These are phyloP conservation scores for Calosoma granatense DNA, from an alignment of 1,140 invertebrate genomes.

Conservation along the genomic window DNA sequence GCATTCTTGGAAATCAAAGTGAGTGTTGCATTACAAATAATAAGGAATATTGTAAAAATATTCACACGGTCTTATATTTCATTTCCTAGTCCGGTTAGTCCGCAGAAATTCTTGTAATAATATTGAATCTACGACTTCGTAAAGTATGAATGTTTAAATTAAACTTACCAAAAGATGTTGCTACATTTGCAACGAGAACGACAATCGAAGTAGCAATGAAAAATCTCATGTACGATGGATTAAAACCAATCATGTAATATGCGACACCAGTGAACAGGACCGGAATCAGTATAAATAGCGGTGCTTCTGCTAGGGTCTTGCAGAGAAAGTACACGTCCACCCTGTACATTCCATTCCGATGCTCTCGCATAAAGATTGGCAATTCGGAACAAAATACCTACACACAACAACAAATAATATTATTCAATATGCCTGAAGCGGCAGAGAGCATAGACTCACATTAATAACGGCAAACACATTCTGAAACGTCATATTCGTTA, in stretches of 20 bases:
- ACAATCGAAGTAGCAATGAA: constrained; percentile 63
- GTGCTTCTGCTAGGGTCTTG: constrained; percentile 82
- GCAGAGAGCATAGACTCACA: constrained; percentile 47
- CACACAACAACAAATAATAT: constrained; percentile 19
- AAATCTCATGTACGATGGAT: constrained; percentile 59
- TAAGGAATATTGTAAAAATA: too few relatives aligned
- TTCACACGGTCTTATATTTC: too few relatives aligned
- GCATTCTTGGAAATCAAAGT: too few relatives aligned
- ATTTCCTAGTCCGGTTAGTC: too few relatives aligned
- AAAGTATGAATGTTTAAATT: too few relatives aligned
- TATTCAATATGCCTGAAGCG: background rate
- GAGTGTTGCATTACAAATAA: too few relatives aligned
- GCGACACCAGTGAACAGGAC: constrained; percentile 72
- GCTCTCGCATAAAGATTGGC: constrained; percentile 84
- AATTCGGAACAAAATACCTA: constrained; percentile 89
- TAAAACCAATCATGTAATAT: constrained; percentile 83
- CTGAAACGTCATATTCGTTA: constrained; percentile 90
- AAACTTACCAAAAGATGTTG: constrained; percentile 78
- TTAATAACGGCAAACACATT: constrained; percentile 83
- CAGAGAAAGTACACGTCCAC: constrained; percentile 88
- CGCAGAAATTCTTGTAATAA: too few relatives aligned
- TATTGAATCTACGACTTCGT: too few relatives aligned
- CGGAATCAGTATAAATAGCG: constrained; percentile 71
- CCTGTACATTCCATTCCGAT: constrained; percentile 85
- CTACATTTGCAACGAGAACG: constrained; percentile 78